phyloP scores from a whole-genome alignment of 2,797 vertebrate species.

The Acridotheres tristis region DNA sequence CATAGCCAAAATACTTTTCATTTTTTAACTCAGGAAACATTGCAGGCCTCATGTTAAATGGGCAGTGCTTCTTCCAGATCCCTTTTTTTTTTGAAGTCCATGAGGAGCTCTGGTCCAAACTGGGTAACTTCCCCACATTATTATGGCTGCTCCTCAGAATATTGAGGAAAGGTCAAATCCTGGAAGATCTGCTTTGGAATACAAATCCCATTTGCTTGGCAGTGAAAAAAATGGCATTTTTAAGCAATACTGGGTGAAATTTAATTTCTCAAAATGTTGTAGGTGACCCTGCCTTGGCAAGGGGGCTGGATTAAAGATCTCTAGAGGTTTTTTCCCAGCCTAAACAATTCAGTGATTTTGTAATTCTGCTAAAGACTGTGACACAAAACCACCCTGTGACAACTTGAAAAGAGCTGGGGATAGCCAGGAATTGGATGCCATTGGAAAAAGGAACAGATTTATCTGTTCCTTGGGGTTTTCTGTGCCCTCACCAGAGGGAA shows the following conservation, averaged over 20 bases:
- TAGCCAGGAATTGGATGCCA: neutral
- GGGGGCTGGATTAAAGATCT: neutral
- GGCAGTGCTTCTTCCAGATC: slow-evolving; percentile 3
- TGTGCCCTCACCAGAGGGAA: neutral
- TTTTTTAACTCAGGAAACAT: slow-evolving; percentile 54
- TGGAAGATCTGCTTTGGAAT: neutral
- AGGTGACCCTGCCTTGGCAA: neutral
- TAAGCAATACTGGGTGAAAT: neutral
- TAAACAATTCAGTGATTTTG: neutral
- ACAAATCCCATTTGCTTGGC: neutral
- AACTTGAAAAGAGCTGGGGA: neutral
- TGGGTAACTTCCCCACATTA: neutral
- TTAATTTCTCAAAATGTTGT: neutral
- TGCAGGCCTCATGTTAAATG: slow-evolving; percentile 14
- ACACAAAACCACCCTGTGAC: neutral
- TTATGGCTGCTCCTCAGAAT: neutral
- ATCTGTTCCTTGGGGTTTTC: neutral
- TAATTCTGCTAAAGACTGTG: neutral
- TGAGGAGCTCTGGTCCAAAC: neutral
- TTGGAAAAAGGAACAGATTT: neutral
- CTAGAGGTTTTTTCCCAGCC: neutral
- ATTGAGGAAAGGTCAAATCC: neutral
- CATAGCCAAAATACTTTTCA: slow-evolving; percentile 44
- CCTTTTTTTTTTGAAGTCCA: neutral
- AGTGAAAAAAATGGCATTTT: neutral